These are phyloP conservation scores for Clamator glandarius DNA, from an alignment of 2,797 vertebrate species.

Conservation along the genomic window DNA sequence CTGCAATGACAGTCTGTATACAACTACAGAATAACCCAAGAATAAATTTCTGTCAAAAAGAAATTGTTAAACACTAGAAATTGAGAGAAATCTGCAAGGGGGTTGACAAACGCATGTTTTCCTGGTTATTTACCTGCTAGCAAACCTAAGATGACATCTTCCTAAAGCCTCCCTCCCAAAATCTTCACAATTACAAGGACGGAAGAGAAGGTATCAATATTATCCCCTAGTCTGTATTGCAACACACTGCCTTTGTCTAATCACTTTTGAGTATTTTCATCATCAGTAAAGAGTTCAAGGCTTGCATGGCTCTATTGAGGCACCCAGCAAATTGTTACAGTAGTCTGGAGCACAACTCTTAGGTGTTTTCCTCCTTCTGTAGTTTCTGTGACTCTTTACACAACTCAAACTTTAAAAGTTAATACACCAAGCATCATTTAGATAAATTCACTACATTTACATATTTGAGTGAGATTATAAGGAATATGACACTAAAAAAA, in stretches of 20 bases:
- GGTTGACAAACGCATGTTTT: neutral
- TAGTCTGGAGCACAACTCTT: neutral
- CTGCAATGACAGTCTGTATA: neutral
- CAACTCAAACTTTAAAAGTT: neutral
- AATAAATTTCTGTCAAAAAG: neutral
- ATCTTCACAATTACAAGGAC: neutral
- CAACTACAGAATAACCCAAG: neutral
- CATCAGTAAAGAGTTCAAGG: neutral
- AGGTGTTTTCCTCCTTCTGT: neutral
- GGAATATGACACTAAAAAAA: neutral
- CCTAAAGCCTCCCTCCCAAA: neutral
- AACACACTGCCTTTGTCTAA: neutral
- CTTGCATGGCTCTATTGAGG: fast-evolving
- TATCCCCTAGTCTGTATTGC: neutral
- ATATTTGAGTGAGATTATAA: neutral
- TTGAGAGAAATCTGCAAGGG: neutral
- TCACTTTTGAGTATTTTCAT: neutral
- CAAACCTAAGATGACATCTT: neutral
- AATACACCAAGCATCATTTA: neutral
- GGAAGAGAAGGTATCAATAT: neutral
- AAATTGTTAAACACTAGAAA: neutral
- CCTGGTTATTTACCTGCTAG: neutral
- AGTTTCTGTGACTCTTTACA: neutral
- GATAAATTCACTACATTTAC: neutral
- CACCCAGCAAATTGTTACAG: neutral